These are phyloP conservation scores for Rhopalosiphum maidis DNA, from an alignment of 1,140 invertebrate species.

Conservation along the genomic window DNA sequence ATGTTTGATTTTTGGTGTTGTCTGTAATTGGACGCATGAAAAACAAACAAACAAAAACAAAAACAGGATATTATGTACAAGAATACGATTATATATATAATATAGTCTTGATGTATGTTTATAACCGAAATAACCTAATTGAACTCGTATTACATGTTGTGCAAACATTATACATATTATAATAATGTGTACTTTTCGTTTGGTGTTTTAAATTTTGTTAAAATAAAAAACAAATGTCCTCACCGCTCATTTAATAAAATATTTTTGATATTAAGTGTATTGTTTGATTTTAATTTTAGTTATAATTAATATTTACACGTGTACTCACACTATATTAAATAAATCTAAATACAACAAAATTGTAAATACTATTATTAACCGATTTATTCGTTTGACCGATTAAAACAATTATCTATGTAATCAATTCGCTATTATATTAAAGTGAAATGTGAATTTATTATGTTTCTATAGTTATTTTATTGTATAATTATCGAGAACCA, in stretches of 20 bases:
- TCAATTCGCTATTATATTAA: not conserved
- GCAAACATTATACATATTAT: not conserved
- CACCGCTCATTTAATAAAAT: not conserved
- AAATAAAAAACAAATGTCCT: not conserved
- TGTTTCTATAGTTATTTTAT: not conserved
- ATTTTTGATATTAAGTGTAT: not conserved
- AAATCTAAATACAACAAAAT: not conserved
- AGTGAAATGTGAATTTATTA: not conserved
- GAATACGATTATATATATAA: not conserved
- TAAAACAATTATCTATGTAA: not conserved
- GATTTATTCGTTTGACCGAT: not conserved
- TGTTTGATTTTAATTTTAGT: not conserved
- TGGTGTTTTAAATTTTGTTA: not conserved
- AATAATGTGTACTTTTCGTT: not conserved
- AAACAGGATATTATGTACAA: conserved; percentile 28
- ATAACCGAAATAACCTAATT: conserved; percentile 6
- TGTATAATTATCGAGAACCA: not conserved
- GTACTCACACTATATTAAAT: not conserved
- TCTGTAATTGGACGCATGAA: not conserved
- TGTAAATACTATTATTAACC: not conserved
- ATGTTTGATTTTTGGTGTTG: conserved; percentile 20
- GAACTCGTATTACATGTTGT: not conserved
- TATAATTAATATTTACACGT: not conserved
- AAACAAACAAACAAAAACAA: not conserved
- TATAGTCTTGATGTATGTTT: not conserved